phyloP scores from a whole-genome alignment of 2,888 invertebrate genomes.

The Hydrotaea diabolus region DNA sequence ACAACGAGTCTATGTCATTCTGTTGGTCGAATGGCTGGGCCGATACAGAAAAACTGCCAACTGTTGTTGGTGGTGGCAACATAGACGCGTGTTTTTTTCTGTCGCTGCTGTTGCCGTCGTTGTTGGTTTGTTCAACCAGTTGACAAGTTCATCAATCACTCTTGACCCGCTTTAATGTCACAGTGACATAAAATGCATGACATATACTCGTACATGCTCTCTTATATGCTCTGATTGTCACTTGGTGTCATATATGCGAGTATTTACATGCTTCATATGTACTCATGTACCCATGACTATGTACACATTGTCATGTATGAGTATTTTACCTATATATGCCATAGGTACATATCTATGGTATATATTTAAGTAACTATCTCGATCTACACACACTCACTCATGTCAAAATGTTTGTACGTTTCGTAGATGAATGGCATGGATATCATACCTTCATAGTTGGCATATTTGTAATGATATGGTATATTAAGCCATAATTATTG shows the following conservation, averaged over 20 bases:
- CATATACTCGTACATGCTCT: neutral
- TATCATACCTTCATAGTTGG: too few relatives aligned
- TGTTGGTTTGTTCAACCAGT: slow-evolving; percentile 19
- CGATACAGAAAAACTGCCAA: neutral
- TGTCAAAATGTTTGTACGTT: too few relatives aligned
- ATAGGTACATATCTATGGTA: too few relatives aligned
- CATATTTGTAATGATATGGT: too few relatives aligned
- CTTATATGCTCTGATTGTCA: neutral
- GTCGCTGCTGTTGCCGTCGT: neutral
- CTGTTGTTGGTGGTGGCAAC: neutral
- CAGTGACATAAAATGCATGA: slow-evolving; percentile 41
- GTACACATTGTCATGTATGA: too few relatives aligned
- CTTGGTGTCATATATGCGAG: neutral
- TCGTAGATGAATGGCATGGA: too few relatives aligned
- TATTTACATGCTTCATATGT: too few relatives aligned
- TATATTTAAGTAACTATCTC: too few relatives aligned
- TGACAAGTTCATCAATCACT: slow-evolving; percentile 66
- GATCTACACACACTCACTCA: too few relatives aligned
- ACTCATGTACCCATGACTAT: too few relatives aligned
- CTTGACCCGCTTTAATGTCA: slow-evolving; percentile 63
- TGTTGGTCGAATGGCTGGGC: neutral
- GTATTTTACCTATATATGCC: too few relatives aligned
- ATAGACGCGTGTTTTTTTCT: neutral
- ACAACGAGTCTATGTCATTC: neutral
- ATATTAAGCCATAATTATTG: too few relatives aligned